Evolutionary conservation across 2,888 invertebrate genomes (phyloP).

Genomic region (Agriotes lineatus): DNA sequence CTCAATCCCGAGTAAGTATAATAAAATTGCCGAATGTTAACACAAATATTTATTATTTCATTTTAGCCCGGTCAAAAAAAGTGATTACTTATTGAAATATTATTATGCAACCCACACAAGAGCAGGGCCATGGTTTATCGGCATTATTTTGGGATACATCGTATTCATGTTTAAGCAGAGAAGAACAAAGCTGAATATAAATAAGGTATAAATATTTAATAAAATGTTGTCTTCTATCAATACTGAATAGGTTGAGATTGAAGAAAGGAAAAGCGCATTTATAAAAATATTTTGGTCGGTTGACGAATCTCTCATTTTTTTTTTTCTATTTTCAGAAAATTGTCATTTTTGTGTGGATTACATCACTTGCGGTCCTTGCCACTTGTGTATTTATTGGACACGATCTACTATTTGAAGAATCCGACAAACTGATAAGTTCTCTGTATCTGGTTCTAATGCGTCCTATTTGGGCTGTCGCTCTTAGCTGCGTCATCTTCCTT

Average conservation of each 20-base stretch:
- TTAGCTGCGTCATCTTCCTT: slow-evolving; percentile 56
- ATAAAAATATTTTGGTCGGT: background rate
- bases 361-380: slow-evolving; percentile 33
- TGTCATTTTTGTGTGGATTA: background rate
- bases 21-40: background rate
- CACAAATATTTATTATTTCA: background rate
- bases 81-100: slow-evolving; percentile 44
- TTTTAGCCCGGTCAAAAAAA: background rate
- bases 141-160: slow-evolving; percentile 54
- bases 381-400: slow-evolving; percentile 53
- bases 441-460: slow-evolving; percentile 62
- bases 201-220: background rate
- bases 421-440: slow-evolving; percentile 50
- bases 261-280: background rate
- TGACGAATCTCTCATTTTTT: background rate
- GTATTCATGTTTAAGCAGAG: slow-evolving; percentile 47
- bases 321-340: background rate
- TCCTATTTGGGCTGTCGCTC: slow-evolving; percentile 65
- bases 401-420: slow-evolving; percentile 49
- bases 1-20: slow-evolving; percentile 1
- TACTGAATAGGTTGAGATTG: no score
- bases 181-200: background rate
- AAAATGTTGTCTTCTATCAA: no score
- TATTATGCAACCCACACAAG: slow-evolving; percentile 56
- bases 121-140: slow-evolving; percentile 57